These are phyloP conservation scores for Botrylloides violaceus DNA, from an alignment of 23 tunicate species.

Conservation along the genomic window DNA sequence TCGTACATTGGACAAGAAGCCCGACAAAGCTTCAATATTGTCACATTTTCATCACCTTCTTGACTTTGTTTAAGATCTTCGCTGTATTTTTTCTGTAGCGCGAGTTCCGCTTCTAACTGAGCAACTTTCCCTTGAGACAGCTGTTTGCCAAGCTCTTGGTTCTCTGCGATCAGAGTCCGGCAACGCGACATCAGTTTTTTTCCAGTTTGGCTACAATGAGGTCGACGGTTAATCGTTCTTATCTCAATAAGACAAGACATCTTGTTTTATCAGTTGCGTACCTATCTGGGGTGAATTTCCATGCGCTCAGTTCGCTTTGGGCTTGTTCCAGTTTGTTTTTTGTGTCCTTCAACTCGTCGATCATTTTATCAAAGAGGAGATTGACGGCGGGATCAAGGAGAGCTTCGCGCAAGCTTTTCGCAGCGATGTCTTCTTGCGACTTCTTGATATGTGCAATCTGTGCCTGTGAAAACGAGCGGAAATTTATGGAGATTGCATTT, in stretches of 20 bases:
- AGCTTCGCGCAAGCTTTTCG: constrained; percentile 60
- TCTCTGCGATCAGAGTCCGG: constrained; percentile 85
- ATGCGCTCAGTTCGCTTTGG: constrained; percentile 90
- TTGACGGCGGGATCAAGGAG: constrained; percentile 87
- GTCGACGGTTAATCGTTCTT: background rate
- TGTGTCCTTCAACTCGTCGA: constrained; percentile 77
- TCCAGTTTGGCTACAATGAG: constrained; percentile 73
- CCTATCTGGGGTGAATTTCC: constrained; percentile 99
- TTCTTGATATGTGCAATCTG: constrained; percentile 56
- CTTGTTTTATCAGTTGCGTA: constrained; percentile 1
- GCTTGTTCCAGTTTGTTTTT: constrained; percentile 96
- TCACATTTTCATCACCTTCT: constrained; percentile 56
- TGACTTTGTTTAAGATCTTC: constrained; percentile 85
- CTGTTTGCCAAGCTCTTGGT: constrained; percentile 91
- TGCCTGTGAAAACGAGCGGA: constrained; percentile 72
- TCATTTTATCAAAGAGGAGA: constrained; percentile 78
- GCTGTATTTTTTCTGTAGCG: constrained; percentile 85
- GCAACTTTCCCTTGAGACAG: constrained; percentile 85
- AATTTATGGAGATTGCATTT: no score
- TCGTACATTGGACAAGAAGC: no score
- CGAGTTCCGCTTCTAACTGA: constrained; percentile 88
- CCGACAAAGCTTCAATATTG: no score
- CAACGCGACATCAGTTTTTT: constrained; percentile 94
- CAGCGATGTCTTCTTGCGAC: constrained; percentile 48
- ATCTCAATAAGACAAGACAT: background rate